Percentiles rank a stretch among this genome's conserved stretches.
phyloP scores from a whole-genome alignment of 2,797 vertebrate genomes.

The Glossophaga mutica region DNA sequence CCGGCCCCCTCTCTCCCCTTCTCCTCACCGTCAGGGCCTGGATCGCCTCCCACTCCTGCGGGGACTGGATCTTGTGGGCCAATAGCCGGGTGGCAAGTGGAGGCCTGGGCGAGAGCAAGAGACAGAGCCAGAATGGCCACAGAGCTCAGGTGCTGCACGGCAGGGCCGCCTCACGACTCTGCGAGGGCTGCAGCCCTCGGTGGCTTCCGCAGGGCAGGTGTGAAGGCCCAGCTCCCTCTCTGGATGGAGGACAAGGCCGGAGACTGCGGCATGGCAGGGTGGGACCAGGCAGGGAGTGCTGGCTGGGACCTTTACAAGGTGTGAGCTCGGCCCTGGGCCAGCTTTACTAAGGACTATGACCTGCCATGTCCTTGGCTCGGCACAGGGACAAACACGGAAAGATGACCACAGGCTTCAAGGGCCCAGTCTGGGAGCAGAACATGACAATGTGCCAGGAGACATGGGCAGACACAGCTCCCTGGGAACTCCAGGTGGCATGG shows the following conservation, averaged over 20 bases:
- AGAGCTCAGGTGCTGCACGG: too few species aligned
- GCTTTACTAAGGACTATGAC: not conserved
- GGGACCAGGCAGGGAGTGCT: not conserved
- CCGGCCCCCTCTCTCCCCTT: not conserved
- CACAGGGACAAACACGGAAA: not conserved
- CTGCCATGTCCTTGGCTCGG: not conserved
- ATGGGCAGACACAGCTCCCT: not conserved
- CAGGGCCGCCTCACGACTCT: not conserved
- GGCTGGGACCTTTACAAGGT: not conserved
- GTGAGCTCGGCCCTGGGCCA: not conserved
- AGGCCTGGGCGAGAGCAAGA: conserved; percentile 73
- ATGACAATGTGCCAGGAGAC: rapidly evolving
- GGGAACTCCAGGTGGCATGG: not conserved
- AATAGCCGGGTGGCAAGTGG: conserved; percentile 93
- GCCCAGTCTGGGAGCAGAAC: not conserved
- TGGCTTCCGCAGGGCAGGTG: not conserved
- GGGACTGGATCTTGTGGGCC: conserved; percentile 98
- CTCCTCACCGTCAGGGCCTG: conserved; percentile 94
- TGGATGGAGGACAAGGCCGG: too few species aligned
- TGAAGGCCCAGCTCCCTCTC: not conserved
- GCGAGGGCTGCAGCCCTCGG: not conserved
- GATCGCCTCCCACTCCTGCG: conserved; percentile 97
- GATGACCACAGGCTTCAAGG: not conserved
- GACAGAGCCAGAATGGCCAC: not conserved
- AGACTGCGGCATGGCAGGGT: not conserved